Evolutionary conservation across 1,140 invertebrate species (phyloP), one percentile per base, ranked within the genome.

Genomic region (Hycleus phaleratus): DNA sequence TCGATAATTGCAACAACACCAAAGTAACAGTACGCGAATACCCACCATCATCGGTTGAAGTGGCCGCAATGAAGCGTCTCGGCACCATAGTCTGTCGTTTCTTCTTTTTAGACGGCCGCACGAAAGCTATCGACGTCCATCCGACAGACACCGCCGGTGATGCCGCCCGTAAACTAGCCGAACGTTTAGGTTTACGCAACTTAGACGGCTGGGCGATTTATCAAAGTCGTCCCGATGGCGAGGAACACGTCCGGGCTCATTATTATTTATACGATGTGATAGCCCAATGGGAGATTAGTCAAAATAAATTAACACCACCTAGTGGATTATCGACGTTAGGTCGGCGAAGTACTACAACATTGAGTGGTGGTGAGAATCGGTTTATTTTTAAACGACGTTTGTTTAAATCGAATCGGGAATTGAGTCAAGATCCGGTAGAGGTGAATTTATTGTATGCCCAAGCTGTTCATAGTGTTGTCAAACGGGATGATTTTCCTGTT

Each of bases 391-490:
- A 94, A 69, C 86, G 93, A 56, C 80, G 94, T 46, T 74, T 98
- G 4, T 97, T 96, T 76, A 83, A 87, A 56, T 88, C 87, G 61
- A 89, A 87, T 2, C 79, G 90, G 32, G 93, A 96, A 76, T 81
- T 97, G 54, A 93, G 92, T n/a, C 93, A 95, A 74, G 94, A 97
- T 77, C 93, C 93, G 0, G 90, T 97, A 0, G 94, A 98, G 79
- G 90, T 97, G 4, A 93, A 93, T 68, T 82, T 98, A 66, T 77
- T 98, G 1, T 98, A 95, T 77, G 91, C 94, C 40, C 94, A 97
- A 77, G 93, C 93, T 63, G 93, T 97, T 2, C 87, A 95, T 69
- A 90, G 87, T 70, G 91, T 97, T 44, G 93, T 97, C 4, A 94
- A 94, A 88, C 85, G 87, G 75, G 94, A 97, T 76, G 92, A 95